phyloP scores from a whole-genome alignment of 2,797 vertebrate genomes.

The Periparus ater region DNA sequence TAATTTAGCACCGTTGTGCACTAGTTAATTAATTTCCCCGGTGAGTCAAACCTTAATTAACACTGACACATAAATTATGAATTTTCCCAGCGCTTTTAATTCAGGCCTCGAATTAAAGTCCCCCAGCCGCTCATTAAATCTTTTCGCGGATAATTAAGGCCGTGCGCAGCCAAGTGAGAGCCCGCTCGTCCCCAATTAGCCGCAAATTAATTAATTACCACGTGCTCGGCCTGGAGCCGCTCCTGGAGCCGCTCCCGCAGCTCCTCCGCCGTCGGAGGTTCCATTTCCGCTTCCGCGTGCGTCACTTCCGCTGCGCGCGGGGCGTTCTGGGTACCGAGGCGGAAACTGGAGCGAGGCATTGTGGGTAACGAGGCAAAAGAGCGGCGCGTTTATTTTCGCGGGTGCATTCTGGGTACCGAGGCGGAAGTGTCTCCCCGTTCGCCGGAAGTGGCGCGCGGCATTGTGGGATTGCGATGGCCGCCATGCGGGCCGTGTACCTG shows the following conservation, averaged over 20 bases:
- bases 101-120: not conserved
- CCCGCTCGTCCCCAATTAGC: accelerated
- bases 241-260: not conserved
- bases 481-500: not conserved
- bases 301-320: accelerated
- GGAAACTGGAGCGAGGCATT: no score
- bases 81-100: no score
- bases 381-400: no score
- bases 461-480: not conserved
- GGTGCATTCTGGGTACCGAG: not conserved
- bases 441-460: accelerated
- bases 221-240: not conserved
- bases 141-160: accelerated
- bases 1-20: accelerated
- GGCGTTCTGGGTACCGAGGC: accelerated
- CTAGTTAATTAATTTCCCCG: accelerated
- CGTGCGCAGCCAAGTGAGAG: accelerated
- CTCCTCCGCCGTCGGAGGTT: not conserved
- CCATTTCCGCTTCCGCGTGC: accelerated
- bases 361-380: no score
- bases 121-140: accelerated
- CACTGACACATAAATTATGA: no score
- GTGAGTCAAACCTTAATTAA: not conserved
- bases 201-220: not conserved
- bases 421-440: not conserved